Percentiles rank a stretch among this genome's conserved stretches.
Evolutionary conservation across 1,140 invertebrate genomes (phyloP).

Genomic region (Venturia canescens): DNA sequence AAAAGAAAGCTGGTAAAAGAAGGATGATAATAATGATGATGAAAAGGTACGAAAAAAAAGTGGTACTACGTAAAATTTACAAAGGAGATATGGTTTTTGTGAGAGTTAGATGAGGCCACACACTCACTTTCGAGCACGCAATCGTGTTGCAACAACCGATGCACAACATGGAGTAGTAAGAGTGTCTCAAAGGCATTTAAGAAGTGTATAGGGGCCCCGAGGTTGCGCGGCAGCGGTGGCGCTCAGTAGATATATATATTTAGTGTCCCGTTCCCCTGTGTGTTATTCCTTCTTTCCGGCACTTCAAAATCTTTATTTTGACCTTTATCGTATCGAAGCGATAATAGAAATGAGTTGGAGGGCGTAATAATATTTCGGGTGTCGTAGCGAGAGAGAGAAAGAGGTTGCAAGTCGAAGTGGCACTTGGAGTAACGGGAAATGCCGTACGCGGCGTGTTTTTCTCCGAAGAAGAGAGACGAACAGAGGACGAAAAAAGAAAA

Average conservation of each 20-base stretch:
- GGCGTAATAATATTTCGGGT: too few species aligned
- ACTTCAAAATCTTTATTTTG: too few species aligned
- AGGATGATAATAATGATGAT: too few species aligned
- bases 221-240: slow-evolving; percentile 24
- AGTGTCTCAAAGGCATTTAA: slow-evolving; percentile 69
- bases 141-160: slow-evolving; percentile 67
- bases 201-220: slow-evolving; percentile 44
- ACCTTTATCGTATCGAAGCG: too few species aligned
- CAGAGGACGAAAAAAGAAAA: background rate
- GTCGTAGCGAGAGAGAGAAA: slow-evolving; percentile 48
- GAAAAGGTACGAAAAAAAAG: background rate
- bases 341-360: too few species aligned
- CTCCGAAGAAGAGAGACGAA: background rate
- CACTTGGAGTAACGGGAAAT: background rate
- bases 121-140: slow-evolving; percentile 71
- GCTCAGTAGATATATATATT: slow-evolving; percentile 31
- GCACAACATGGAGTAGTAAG: slow-evolving; percentile 71
- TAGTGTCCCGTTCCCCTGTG: slow-evolving; percentile 17
- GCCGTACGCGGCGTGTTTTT: background rate
- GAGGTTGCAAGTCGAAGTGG: slow-evolving; percentile 39
- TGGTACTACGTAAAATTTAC: too few species aligned
- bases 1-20: too few species aligned
- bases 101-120: slow-evolving; percentile 27
- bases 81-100: background rate
- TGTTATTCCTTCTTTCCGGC: too few species aligned